Conservation (phyloP, 2,797 vertebrate genomes). For the Esox masquinongy region DNA sequence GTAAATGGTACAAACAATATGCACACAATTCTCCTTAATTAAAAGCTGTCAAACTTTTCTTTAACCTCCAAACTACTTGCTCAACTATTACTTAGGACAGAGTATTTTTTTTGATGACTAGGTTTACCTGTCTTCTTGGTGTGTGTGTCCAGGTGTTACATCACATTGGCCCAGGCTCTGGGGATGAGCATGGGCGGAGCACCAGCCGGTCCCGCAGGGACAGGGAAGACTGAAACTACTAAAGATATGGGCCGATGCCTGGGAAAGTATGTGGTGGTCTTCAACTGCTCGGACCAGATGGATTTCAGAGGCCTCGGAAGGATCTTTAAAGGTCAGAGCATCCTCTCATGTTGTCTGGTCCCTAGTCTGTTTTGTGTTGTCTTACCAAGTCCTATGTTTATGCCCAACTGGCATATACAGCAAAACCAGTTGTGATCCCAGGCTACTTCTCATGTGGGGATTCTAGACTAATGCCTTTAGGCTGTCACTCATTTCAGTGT, state of each 20-base stretch:
- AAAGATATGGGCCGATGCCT: constrained; percentile 98
- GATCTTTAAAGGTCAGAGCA: constrained; percentile 90
- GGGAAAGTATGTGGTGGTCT: constrained; percentile 96
- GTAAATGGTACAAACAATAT: too few species aligned
- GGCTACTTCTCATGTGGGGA: background rate
- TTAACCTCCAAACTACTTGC: too few species aligned
- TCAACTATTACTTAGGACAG: too few species aligned
- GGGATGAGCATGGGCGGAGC: constrained; percentile 98
- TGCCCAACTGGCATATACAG: background rate
- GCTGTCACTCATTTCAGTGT: background rate
- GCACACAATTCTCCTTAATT: too few species aligned
- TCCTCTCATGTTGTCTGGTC: background rate
- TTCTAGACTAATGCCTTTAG: background rate
- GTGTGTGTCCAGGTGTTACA: constrained; percentile 85
- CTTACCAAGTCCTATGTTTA: background rate
- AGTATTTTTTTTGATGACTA: background rate
- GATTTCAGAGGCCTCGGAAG: constrained; percentile 95
- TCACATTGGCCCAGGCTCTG: constrained; percentile 95
- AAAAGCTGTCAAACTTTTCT: too few species aligned
- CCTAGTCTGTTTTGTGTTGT: background rate
- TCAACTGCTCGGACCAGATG: constrained; percentile 99
- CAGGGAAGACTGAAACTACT: constrained; percentile 95
- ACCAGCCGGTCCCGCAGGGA: constrained; percentile 93
- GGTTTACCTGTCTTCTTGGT: constrained; percentile 4
- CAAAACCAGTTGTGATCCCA: background rate